phyloP scores from a whole-genome alignment of 2,888 invertebrate species.

The Diaphora mendica region DNA sequence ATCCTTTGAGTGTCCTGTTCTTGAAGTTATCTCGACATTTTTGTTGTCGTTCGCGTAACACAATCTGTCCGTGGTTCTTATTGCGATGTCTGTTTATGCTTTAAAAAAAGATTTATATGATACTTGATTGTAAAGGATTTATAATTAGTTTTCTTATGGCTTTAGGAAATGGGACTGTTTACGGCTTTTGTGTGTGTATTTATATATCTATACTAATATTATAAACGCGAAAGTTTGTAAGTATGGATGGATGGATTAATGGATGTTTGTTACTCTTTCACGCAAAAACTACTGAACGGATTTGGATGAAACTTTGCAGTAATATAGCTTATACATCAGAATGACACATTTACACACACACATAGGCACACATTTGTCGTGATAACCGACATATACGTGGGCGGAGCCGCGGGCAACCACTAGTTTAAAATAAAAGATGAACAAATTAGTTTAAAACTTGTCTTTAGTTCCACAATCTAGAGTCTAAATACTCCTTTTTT shows the following conservation, averaged over 20 bases:
- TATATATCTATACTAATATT: too few species aligned
- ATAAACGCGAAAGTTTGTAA: too few species aligned
- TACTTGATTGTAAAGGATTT: slow-evolving; percentile 5
- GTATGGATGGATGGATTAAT: too few species aligned
- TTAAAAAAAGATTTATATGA: slow-evolving; percentile 39
- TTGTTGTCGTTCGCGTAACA: slow-evolving; percentile 38
- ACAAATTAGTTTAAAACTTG: not conserved
- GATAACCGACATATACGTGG: too few species aligned
- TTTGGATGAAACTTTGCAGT: too few species aligned
- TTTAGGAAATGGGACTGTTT: not conserved
- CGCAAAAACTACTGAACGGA: too few species aligned
- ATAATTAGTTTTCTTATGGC: not conserved
- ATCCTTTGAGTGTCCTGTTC: slow-evolving; percentile 41
- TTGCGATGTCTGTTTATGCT: slow-evolving; percentile 29
- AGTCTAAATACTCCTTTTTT: not conserved
- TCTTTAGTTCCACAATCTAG: not conserved
- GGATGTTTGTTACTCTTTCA: too few species aligned
- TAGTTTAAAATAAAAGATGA: not conserved
- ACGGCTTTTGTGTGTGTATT: not conserved
- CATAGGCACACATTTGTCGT: too few species aligned
- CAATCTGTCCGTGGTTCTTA: slow-evolving; percentile 49
- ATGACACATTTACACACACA: too few species aligned
- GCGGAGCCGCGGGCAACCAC: too few species aligned
- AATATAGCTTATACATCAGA: too few species aligned
- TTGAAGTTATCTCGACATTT: slow-evolving; percentile 51